phyloP scores from a whole-genome alignment of 37 sponge, comb jelly and placozoan genomes.

The Ianthella basta region DNA sequence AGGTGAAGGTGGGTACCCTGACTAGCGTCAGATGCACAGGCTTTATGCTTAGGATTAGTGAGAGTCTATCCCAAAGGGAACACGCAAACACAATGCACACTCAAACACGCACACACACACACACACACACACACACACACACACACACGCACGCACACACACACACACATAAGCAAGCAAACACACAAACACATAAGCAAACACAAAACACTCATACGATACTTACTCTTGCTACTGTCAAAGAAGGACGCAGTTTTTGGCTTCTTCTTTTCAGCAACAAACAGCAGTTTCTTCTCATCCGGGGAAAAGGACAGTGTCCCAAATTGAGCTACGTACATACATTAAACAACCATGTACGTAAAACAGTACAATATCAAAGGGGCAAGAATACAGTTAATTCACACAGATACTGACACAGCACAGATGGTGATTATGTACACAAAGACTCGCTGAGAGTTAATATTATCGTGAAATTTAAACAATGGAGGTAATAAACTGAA shows the following conservation, averaged over 20 bases:
- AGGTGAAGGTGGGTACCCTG: no score
- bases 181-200: neutral
- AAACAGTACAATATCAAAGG: neutral
- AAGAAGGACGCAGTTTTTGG: conserved; percentile 79
- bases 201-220: neutral
- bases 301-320: conserved; percentile 49
- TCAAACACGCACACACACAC: no score
- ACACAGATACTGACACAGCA: neutral
- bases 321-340: conserved; percentile 47
- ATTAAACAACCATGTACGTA: neutral
- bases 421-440: neutral
- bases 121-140: no score
- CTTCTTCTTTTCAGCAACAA: conserved; percentile 88
- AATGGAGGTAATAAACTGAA: no score
- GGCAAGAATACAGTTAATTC: neutral
- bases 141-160: no score
- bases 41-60: no score
- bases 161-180: neutral
- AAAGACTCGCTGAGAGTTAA: no score
- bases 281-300: conserved; percentile 76
- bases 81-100: no score
- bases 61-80: no score
- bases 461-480: no score
- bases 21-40: no score
- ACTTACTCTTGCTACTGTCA: conserved; percentile 36